These are phyloP conservation scores for Ostrea edulis DNA, from an alignment of 1,140 invertebrate species.

Conservation along the genomic window DNA sequence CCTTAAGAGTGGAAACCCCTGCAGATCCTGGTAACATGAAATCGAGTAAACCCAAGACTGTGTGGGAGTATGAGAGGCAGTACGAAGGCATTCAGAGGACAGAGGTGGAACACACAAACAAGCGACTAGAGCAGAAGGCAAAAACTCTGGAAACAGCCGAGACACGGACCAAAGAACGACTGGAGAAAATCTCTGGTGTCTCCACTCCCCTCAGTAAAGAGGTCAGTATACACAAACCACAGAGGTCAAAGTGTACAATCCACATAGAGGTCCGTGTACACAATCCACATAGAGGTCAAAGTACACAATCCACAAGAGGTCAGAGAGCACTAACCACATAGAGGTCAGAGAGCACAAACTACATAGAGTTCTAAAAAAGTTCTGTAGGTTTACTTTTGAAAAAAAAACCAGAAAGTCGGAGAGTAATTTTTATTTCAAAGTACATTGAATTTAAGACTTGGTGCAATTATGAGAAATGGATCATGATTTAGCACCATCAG, in stretches of 20 bases:
- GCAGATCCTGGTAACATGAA: constrained; percentile 58
- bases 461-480: too few relatives aligned
- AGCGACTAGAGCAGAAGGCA: constrained; percentile 57
- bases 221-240: constrained; percentile 49
- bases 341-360: too few relatives aligned
- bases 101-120: constrained; percentile 55
- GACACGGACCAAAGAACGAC: constrained; percentile 30
- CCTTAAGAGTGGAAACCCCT: constrained; percentile 57
- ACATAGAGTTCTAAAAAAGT: too few relatives aligned
- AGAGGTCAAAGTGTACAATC: not conserved
- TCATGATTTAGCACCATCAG: too few relatives aligned
- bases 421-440: too few relatives aligned
- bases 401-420: too few relatives aligned
- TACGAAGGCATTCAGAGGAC: constrained; percentile 63
- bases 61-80: constrained; percentile 70
- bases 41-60: constrained; percentile 59
- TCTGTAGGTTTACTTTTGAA: too few relatives aligned
- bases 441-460: too few relatives aligned
- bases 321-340: too few relatives aligned
- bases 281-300: too few relatives aligned
- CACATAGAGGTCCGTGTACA: too few relatives aligned
- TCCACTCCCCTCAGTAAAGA: constrained; percentile 64
- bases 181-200: constrained; percentile 52
- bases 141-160: constrained; percentile 47
- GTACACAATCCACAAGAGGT: too few relatives aligned